These are phyloP conservation scores for Muscidifurax raptorellus DNA, from an alignment of 1,140 invertebrate species.

Conservation along the genomic window DNA sequence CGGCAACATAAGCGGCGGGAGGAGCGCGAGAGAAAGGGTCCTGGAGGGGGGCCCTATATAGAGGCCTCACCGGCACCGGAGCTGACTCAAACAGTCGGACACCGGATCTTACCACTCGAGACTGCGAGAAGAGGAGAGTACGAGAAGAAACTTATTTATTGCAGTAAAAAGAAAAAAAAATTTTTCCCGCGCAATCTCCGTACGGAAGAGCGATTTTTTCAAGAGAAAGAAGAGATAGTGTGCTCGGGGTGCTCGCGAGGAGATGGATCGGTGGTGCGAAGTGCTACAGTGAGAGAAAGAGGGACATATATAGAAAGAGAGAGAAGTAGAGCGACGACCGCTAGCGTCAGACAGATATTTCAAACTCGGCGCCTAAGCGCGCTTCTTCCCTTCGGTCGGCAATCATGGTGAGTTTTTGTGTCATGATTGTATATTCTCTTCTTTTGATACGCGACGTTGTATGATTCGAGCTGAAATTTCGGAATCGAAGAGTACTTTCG, in stretches of 20 bases:
- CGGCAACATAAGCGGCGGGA: background rate
- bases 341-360: background rate
- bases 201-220: no score
- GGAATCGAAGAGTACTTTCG: no score
- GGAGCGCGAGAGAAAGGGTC: background rate
- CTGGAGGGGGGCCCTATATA: conserved; percentile 71
- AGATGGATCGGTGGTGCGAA: conserved; percentile 65
- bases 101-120: conserved; percentile 57
- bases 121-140: background rate
- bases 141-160: background rate
- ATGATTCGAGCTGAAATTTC: no score
- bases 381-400: background rate
- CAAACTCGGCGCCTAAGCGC: background rate
- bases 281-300: conserved; percentile 62
- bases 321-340: conserved; percentile 21
- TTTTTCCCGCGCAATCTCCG: no score
- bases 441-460: no score
- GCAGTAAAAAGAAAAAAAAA: background rate
- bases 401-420: conserved; percentile 36
- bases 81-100: conserved; percentile 68
- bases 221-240: background rate
- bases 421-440: background rate
- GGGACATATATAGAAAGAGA: background rate
- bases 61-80: conserved; percentile 61
- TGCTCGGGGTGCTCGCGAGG: conserved; percentile 34